Evolutionary conservation across 2,797 vertebrate species (phyloP), one percentile per base, ranked within the genome.

Genomic region (Muscicapa comitata): DNA sequence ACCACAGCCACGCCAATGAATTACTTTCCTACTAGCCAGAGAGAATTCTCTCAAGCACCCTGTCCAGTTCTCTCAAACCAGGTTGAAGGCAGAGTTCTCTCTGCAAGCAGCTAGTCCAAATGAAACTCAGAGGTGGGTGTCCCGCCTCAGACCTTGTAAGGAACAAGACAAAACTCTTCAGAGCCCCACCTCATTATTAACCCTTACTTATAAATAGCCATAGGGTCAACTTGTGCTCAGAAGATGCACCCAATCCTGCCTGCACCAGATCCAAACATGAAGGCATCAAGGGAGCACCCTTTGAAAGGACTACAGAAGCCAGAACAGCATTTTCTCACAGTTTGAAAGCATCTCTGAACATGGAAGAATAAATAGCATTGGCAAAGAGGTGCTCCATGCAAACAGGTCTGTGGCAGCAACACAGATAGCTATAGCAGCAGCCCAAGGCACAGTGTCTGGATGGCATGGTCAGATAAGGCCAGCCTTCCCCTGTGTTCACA

Each of bases 261-360:
- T 0, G 57, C 38, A 62, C 50, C 54, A 62, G 77, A 70, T 66
- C 15, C 0, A 1, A 82, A 66, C 29, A 37, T 24, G 28, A 82
- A 92, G 57, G 31, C 33, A 35, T 18, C 15, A 25, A 21, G 0
- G 2, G 33, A 66, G 43, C n/a, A 3, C 26, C 9, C 11, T 75
- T 75, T 72, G 66, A 68, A 80, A 80, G 31, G 43, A 55, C 45
- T 59, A 6, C 37, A 45, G 72, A 35, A 86, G 21, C 33, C 37
- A 82, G 67, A 82, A n/a, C 1, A 40, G 57, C 35, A 61, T 62
- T 93, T 93, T 81, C 62, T 75, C 43, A 83, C 58, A 16, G 4
- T 70, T n/a, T 72, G 43, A 94, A 88, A 80, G 48, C 38, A 42
- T 62, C 78, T 80, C 68, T 90, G 78, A 77, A 43, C 28, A 78